Base-by-base conservation (phyloP, 2,797 vertebrate genomes). In the Falco rusticolus region DNA sequence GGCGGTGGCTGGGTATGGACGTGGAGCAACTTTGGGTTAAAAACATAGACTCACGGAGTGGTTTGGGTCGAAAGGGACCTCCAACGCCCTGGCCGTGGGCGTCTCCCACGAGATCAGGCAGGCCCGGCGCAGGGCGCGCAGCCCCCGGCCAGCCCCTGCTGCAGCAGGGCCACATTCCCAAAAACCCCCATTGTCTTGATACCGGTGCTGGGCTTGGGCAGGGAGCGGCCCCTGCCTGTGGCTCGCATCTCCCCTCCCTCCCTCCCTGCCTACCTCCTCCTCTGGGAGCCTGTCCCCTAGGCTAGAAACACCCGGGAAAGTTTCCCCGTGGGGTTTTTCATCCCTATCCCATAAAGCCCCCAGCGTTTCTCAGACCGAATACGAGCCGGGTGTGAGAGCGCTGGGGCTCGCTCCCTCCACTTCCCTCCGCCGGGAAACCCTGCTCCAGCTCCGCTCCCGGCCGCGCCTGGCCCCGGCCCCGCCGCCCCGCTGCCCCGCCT, bases 101-200 rank as follows among this genome's bases (percentile, higher is more conserved):
- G 21, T 45, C 31, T 80, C 83, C 6, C 10, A 3, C 37, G 28
- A 19, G 21, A 25, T 15, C n/a, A 28, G 63, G 41, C 75, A 54
- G 66, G 8, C 17, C 47, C 1, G 6, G 51, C 2, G 1, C 11
- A 34, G 9, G 7, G n/a, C 28, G 7, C 11, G 16, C 31, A 60
- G 34, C 12, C 25, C 28, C 33, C 3, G 0, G 6, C 45, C 43
- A 20, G 26, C 25, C 22, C 37, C 60, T 10, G 13, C 56, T 20
- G 41, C 64, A 29, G 21, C 24, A 39, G 41, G 8, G 39, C 2
- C 1, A 3, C 56, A 3, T 68, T 68, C 45, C 63, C 10, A 33
- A 63, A 63, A 33, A 0, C 0, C 5, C 9, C 0, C 37, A 5
- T 45, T 84, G 72, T 8, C 28, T 43, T 19, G 33, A 14, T 21